Evolutionary conservation across 2,888 invertebrate species (phyloP).

Genomic region (Patella ulyssiponensis): DNA sequence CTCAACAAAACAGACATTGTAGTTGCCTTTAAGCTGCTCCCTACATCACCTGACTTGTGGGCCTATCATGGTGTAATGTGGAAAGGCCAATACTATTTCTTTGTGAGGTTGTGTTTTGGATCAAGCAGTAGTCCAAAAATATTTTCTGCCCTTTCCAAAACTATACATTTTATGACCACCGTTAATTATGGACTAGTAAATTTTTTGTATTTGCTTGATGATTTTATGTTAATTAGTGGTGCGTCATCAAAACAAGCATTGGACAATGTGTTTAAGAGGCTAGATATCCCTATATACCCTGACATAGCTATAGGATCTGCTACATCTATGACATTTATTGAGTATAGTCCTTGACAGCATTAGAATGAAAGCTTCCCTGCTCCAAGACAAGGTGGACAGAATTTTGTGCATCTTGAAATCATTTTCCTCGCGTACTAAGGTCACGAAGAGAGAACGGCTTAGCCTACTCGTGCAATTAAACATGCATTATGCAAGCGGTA

Average conservation of each 20-base stretch:
- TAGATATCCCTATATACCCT: slow-evolving; percentile 11
- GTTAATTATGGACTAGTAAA: slow-evolving; percentile 15
- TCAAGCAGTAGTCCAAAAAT: slow-evolving; percentile 15
- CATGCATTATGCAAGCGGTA: too few relatives aligned
- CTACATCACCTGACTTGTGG: background rate
- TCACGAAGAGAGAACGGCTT: slow-evolving; percentile 20
- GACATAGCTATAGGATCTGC: slow-evolving; percentile 21
- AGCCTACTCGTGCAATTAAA: slow-evolving; percentile 23
- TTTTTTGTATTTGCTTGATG: slow-evolving; percentile 29
- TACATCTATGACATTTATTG: slow-evolving; percentile 19
- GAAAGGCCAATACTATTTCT: slow-evolving; percentile 20
- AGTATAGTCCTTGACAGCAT: slow-evolving; percentile 21
- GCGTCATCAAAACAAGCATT: background rate
- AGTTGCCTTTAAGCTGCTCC: too few relatives aligned
- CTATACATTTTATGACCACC: slow-evolving; percentile 20
- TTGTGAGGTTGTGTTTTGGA: slow-evolving; percentile 19
- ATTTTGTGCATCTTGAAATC: slow-evolving; percentile 12
- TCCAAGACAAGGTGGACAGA: slow-evolving; percentile 12
- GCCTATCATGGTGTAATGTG: slow-evolving; percentile 7
- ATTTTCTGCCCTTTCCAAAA: slow-evolving; percentile 16
- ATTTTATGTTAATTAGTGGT: slow-evolving; percentile 23
- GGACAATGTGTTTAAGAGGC: slow-evolving; percentile 9
- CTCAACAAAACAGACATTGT: too few relatives aligned
- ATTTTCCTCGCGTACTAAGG: background rate
- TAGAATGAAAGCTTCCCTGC: slow-evolving; percentile 17